Percentiles rank a stretch among this genome's conserved stretches.
Evolutionary conservation across 2,113 vertebrate genomes (phyloP).

Genomic region (Pagrus major): DNA sequence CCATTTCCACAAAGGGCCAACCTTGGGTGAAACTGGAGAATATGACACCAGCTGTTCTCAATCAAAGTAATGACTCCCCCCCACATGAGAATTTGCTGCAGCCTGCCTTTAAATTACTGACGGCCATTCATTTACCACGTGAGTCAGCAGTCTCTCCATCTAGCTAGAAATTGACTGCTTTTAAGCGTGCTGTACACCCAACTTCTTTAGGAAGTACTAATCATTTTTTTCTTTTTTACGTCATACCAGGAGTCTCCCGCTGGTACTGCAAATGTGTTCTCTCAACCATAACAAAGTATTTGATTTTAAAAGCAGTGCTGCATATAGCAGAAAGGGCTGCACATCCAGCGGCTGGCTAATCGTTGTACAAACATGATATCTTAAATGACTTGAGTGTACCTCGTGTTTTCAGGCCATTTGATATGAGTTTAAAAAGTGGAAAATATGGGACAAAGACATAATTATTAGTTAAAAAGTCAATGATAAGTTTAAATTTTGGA

Average conservation of each 20-base stretch:
- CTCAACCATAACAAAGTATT: constrained; percentile 1
- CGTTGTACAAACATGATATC: constrained; percentile 13
- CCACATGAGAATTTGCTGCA: constrained; percentile 22
- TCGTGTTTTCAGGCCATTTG: constrained; percentile 4
- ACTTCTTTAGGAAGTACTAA: not conserved
- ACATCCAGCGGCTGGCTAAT: constrained; percentile 37
- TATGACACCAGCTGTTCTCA: constrained; percentile 56
- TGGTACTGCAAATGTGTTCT: not conserved
- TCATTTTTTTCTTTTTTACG: not conserved
- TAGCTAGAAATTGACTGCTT: not conserved
- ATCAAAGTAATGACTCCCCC: constrained; percentile 53
- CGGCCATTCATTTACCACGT: constrained; percentile 4
- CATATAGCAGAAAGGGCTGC: constrained; percentile 8
- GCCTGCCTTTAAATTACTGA: constrained; percentile 24
- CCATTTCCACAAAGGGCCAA: constrained; percentile 31
- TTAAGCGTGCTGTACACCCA: not conserved
- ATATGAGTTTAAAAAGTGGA: too few relatives aligned
- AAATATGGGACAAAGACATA: too few relatives aligned
- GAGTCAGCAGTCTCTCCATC: not conserved
- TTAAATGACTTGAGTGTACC: constrained; percentile 9
- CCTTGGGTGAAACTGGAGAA: constrained; percentile 22
- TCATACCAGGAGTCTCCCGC: not conserved
- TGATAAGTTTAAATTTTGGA: too few relatives aligned
- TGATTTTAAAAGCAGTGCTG: not conserved
- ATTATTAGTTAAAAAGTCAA: too few relatives aligned